Conservation (phyloP, 2,888 invertebrate genomes). For the Calephelis perditalis region DNA sequence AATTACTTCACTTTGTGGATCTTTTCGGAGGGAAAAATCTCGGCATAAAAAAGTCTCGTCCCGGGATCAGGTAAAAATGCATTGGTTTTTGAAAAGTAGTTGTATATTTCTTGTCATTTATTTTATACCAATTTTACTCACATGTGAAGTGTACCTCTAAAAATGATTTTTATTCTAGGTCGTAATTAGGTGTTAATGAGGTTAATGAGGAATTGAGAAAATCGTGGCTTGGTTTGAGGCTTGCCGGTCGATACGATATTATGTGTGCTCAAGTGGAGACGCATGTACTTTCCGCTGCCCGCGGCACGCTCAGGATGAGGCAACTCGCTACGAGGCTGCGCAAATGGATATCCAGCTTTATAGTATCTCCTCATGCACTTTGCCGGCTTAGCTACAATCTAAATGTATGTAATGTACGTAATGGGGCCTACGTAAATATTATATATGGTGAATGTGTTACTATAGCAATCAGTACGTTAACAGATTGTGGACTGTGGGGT, state of each 20-base stretch:
- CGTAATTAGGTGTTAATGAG: slow-evolving; percentile 21
- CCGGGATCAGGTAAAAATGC: slow-evolving; percentile 25
- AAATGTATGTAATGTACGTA: too few relatives aligned
- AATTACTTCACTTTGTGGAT: slow-evolving; percentile 24
- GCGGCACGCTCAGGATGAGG: slow-evolving; percentile 24
- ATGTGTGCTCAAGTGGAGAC: slow-evolving; percentile 22
- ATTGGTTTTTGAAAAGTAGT: slow-evolving; percentile 25
- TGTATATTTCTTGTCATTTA: slow-evolving; percentile 15
- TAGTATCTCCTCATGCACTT: too few relatives aligned
- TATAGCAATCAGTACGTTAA: too few relatives aligned
- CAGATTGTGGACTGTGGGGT: too few relatives aligned
- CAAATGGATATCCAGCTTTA: neutral
- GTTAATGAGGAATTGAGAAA: slow-evolving; percentile 25
- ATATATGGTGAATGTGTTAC: too few relatives aligned
- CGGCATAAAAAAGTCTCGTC: slow-evolving; percentile 25
- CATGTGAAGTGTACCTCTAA: slow-evolving; percentile 20
- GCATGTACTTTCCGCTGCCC: slow-evolving; percentile 22
- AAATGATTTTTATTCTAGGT: slow-evolving; percentile 16
- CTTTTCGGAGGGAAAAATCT: slow-evolving; percentile 19
- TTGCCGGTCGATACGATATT: slow-evolving; percentile 17
- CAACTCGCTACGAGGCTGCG: slow-evolving; percentile 21
- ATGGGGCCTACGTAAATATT: too few relatives aligned
- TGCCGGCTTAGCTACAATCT: too few relatives aligned
- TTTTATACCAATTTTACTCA: slow-evolving; percentile 15
- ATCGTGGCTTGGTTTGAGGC: slow-evolving; percentile 23